Evolutionary conservation across 2,888 invertebrate genomes (phyloP).

Genomic region (Seladonia tumulorum): DNA sequence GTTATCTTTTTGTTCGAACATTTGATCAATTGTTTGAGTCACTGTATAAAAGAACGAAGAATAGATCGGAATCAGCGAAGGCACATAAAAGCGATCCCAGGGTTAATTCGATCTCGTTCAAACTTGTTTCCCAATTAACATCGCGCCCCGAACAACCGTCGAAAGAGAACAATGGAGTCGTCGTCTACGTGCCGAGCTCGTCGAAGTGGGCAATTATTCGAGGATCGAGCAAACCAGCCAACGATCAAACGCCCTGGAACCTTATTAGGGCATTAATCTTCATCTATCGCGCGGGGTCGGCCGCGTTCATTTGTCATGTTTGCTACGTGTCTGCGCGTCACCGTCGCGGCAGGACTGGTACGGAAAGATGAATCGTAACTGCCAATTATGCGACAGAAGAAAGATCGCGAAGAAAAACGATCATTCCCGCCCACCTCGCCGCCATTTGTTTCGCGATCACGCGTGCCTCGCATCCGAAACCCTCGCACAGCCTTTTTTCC

Average conservation of each 20-base stretch:
- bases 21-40: no score
- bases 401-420: not conserved
- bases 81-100: not conserved
- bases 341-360: not conserved
- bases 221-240: not conserved
- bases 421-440: not conserved
- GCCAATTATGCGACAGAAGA: constrained; percentile 30
- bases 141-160: not conserved
- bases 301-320: constrained; percentile 47
- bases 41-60: no score
- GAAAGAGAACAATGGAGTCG: not conserved
- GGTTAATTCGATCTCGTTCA: not conserved
- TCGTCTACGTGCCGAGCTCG: constrained; percentile 11
- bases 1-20: no score
- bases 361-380: constrained; percentile 41
- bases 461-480: constrained; percentile 5
- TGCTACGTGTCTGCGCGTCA: constrained; percentile 15
- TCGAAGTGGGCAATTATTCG: constrained; percentile 21
- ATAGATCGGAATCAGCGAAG: not conserved
- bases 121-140: not conserved
- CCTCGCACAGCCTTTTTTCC: not conserved
- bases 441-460: constrained; percentile 1
- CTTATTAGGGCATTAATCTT: constrained; percentile 45
- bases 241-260: constrained; percentile 26
- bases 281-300: not conserved